Evolutionary conservation across 2,888 invertebrate species (phyloP), one percentile per base, ranked within the genome.

Genomic region (Conistra vaccinii): DNA sequence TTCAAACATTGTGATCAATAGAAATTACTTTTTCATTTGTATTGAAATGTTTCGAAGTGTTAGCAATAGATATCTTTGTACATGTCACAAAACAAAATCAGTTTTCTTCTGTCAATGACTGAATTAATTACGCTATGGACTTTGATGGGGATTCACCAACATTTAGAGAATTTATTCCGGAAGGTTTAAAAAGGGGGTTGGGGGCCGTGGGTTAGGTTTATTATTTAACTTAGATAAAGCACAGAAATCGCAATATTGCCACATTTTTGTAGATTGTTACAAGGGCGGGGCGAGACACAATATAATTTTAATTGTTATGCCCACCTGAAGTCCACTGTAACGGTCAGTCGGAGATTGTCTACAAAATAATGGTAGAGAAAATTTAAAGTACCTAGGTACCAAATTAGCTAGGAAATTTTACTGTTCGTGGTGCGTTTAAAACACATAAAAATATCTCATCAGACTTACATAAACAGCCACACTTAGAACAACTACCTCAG

Each of bases 1-100:
- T 58, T 55, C 58, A 69, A 74, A 72, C 69, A 83, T 68, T 51
- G 51, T 48, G 14, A 63, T 68, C 5, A 55, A 32, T 60, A 39
- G 6, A 4, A 48, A 45, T 48, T 23, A 10, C 9, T 23, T 39
- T 26, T 45, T 65, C 9, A 42, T 45, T 39, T n/a, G 0, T 45
- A 17, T 74, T 57, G 17, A 73, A 42, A 14, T 39, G 23, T 69
- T 23, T 10, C 20, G 7, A 23, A 51, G 23, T 51, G 0, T 3
- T 17, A 2, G 23, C 2, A 12, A 6, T 42, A 39, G 3, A 32
- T 4, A 3, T 39, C 9, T 39, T 10, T 39, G 4, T 45, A 17
- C 6, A 48, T 20, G 2, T 10, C n/a, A 51, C 23, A 51, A 23
- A 51, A 51, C 3, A 51, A 51, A 51, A 10, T n/a, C 23, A 10